Conservation (phyloP, 2,888 invertebrate species). For the Oxyscelio sp. region DNA sequence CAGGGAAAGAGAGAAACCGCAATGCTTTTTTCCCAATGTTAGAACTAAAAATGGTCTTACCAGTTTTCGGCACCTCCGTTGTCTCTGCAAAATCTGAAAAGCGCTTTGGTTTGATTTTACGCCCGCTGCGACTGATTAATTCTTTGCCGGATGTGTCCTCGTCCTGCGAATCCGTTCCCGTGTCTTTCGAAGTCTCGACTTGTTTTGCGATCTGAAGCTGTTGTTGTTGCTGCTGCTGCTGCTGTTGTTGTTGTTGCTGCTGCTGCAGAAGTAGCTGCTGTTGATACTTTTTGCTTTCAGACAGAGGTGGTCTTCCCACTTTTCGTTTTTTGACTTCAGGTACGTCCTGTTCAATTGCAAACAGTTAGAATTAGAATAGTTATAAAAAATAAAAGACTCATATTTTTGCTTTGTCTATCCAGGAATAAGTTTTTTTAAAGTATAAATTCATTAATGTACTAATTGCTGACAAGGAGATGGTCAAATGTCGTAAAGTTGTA, state of each 20-base stretch:
- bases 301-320: conserved; percentile 76
- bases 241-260: background rate
- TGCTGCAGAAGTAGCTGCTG: too few relatives aligned
- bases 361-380: too few relatives aligned
- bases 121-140: conserved; percentile 92
- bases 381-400: too few relatives aligned
- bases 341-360: conserved; percentile 75
- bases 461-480: too few relatives aligned
- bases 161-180: conserved; percentile 86
- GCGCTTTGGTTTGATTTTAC: conserved; percentile 92
- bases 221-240: conserved; percentile 26
- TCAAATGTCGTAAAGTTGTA: too few relatives aligned
- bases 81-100: conserved; percentile 86
- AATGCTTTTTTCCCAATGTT: too few relatives aligned
- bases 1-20: too few relatives aligned
- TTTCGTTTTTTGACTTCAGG: conserved; percentile 82
- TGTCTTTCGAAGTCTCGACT: conserved; percentile 58
- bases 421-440: too few relatives aligned
- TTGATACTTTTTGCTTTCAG: conserved; percentile 73
- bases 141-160: conserved; percentile 90
- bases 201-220: conserved; percentile 76
- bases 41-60: too few relatives aligned
- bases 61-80: conserved; percentile 82
- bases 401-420: too few relatives aligned
- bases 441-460: too few relatives aligned